Conservation (phyloP, 2,113 vertebrate species). For the Arenaria interpres region DNA sequence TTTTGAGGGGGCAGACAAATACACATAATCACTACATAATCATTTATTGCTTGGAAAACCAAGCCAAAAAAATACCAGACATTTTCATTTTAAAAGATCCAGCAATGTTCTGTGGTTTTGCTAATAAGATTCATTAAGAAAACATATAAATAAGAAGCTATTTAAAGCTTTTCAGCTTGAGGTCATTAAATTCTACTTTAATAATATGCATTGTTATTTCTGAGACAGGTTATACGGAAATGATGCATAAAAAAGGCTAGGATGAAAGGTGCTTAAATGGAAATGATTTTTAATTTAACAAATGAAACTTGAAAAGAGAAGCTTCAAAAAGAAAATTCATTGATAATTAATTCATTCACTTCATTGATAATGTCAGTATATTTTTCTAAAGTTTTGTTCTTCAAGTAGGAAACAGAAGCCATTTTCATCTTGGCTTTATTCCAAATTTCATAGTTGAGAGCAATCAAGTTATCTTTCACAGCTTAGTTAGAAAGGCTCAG, state of each 20-base stretch:
- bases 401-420: background rate
- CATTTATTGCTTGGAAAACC: background rate
- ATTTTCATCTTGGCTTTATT: constrained; percentile 2
- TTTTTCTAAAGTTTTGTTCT: background rate
- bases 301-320: constrained; percentile 2
- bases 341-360: background rate
- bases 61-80: background rate
- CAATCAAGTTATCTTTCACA: constrained; percentile 5
- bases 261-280: background rate
- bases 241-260: background rate
- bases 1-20: background rate
- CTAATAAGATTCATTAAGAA: background rate
- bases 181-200: constrained; percentile 1
- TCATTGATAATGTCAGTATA: background rate
- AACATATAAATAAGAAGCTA: background rate
- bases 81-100: background rate
- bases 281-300: constrained; percentile 20
- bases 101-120: background rate
- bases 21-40: background rate
- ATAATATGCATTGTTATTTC: constrained; percentile 36
- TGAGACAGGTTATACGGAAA: constrained; percentile 1
- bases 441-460: background rate
- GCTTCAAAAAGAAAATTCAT: background rate
- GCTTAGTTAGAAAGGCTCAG: background rate
- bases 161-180: background rate